A percentile compares a stretch with the other conserved stretches of the same genome.
Evolutionary conservation across 2,888 invertebrate genomes (phyloP).

Genomic region (Synergus itoensis): DNA sequence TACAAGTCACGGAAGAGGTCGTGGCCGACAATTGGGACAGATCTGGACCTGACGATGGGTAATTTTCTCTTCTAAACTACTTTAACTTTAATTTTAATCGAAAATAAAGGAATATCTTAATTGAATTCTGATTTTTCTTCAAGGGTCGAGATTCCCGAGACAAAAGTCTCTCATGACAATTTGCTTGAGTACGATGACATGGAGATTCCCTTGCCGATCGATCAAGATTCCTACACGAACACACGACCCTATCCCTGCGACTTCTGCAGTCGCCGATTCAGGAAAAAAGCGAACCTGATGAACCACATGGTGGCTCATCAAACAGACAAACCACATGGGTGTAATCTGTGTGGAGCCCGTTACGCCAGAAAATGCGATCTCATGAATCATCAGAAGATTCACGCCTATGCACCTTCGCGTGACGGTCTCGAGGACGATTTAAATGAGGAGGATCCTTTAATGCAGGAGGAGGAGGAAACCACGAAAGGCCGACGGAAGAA

Average conservation of each 20-base stretch:
- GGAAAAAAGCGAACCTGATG: slow-evolving; percentile 90
- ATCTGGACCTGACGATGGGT: slow-evolving; percentile 86
- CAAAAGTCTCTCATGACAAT: slow-evolving; percentile 75
- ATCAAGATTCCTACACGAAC: slow-evolving; percentile 88
- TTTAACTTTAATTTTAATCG: not conserved
- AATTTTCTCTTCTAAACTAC: slow-evolving; percentile 51
- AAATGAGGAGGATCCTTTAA: slow-evolving; percentile 77
- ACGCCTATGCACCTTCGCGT: slow-evolving; percentile 86
- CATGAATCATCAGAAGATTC: slow-evolving; percentile 90
- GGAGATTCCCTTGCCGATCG: slow-evolving; percentile 89
- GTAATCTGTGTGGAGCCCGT: slow-evolving; percentile 89
- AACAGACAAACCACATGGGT: slow-evolving; percentile 89
- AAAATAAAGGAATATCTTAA: not conserved
- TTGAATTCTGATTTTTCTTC: slow-evolving; percentile 51
- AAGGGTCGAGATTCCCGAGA: slow-evolving; percentile 84
- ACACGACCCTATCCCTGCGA: slow-evolving; percentile 92
- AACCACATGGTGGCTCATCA: slow-evolving; percentile 94
- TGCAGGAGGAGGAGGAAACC: slow-evolving; percentile 69
- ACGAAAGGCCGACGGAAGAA: slow-evolving; percentile 75
- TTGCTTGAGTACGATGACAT: slow-evolving; percentile 83
- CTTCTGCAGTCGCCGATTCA: slow-evolving; percentile 90
- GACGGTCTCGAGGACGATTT: slow-evolving; percentile 80
- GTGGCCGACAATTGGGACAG: slow-evolving; percentile 90
- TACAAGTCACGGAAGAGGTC: slow-evolving; percentile 88
- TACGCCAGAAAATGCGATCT: slow-evolving; percentile 89